Conservation (phyloP, 2,888 invertebrate genomes). For the Netelia inedita region DNA sequence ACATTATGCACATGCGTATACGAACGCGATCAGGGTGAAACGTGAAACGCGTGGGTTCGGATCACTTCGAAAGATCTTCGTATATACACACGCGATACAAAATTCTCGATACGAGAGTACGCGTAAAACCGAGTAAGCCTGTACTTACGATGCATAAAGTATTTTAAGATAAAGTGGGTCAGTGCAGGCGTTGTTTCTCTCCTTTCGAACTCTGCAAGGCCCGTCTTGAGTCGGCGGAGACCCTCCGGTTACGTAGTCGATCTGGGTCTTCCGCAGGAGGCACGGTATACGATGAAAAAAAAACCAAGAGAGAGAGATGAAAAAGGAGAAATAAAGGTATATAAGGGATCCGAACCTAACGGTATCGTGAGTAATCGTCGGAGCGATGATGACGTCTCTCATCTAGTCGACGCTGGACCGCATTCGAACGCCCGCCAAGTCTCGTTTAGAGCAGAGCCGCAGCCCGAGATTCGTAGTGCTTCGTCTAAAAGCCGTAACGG, state of each 20-base stretch:
- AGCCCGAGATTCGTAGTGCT: neutral
- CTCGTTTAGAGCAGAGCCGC: conserved; percentile 19
- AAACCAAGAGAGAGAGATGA: conserved; percentile 11
- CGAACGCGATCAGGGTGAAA: conserved; percentile 54
- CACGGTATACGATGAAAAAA: neutral
- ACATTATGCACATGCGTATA: neutral
- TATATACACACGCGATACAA: neutral
- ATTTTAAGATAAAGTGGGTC: conserved; percentile 50
- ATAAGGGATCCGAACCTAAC: conserved; percentile 71
- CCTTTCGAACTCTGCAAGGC: conserved; percentile 42
- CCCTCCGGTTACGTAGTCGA: conserved; percentile 62
- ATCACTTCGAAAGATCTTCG: conserved; percentile 29
- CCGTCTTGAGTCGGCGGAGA: conserved; percentile 18
- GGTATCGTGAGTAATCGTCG: conserved; percentile 82
- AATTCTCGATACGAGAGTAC: neutral
- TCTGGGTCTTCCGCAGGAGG: conserved; percentile 25
- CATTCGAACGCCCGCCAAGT: conserved; percentile 48
- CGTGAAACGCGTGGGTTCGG: conserved; percentile 70
- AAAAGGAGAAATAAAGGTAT: neutral
- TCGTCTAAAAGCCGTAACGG: conserved; percentile 9
- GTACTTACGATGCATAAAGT: neutral
- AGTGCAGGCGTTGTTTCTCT: conserved; percentile 49
- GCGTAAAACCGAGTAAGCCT: neutral
- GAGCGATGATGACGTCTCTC: conserved; percentile 61
- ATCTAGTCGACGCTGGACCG: conserved; percentile 56